Base-by-base conservation (phyloP, 2,888 invertebrate genomes). In the Latrodectus elegans region DNA sequence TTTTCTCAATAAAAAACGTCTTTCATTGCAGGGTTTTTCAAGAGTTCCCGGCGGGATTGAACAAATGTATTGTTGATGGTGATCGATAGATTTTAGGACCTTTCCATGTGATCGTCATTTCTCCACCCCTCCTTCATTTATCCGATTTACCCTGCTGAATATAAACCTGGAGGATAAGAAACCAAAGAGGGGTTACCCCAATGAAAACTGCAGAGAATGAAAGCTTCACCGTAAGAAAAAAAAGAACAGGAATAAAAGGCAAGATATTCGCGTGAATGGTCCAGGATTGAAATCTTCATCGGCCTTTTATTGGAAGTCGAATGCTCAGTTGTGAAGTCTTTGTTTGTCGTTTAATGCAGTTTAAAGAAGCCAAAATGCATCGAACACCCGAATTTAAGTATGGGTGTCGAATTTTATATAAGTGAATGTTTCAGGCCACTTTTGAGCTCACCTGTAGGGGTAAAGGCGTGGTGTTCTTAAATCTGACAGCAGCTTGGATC, bases 51-150 rank as follows among this genome's bases (percentile, higher is more conserved):
- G 72, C 72, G 80, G 80, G 80, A 86, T 81, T 81, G 86, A 78
- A 87, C 87, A 87, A 87, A 82, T 82, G 87, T 77, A 87, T 87
- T 87, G 87, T 87, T 82, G 82, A 87, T 87, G 77, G 78, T 87
- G 87, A 87, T 87, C 87, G 87, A 87, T 87, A 77, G 87, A 73
- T 87, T 87, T 82, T 82, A 87, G 87, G 86, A 80, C 80, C 80
- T 81, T 15, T 82, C 78, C 67, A 14, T 55, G 72, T 81, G 81
- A 80, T 80, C 85, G 80, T 86, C 53, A 67, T 73, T 60, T 79
- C 52, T 53, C 67, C 82, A 49, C 52, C 72, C 55, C 80, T n/a
- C 64, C 67, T 51, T 52, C 80, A 85, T 64, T 79, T 85, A 79
- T 78, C 86, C 86, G 86, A 87, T 82, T 87, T 87, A 73, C 77